Conservation (phyloP, 2,797 vertebrate species). For the Rhynchotus rufescens region DNA sequence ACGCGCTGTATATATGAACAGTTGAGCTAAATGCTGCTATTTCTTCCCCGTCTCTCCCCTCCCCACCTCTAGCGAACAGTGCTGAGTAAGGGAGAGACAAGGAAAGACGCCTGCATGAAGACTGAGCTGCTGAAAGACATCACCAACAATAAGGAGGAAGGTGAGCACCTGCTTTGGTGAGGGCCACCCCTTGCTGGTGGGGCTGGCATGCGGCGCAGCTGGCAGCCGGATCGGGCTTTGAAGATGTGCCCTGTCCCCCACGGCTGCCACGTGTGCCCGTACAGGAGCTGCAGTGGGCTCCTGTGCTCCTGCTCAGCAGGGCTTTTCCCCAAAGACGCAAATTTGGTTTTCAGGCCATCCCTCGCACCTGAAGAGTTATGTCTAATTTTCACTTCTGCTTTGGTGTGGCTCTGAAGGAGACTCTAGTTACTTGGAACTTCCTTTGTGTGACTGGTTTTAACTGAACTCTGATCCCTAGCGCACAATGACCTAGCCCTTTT, state of each 20-base stretch:
- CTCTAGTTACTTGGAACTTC: conserved; percentile 31
- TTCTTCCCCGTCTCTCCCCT: background rate
- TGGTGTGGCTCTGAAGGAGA: background rate
- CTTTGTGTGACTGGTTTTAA: background rate
- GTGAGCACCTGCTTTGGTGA: conserved; percentile 69
- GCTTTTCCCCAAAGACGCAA: background rate
- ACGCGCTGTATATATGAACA: background rate
- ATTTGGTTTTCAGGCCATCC: background rate
- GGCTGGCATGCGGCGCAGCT: background rate
- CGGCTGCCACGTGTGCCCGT: background rate
- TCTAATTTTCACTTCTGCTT: conserved; percentile 39
- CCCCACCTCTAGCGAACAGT: conserved; percentile 80
- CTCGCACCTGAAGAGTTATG: background rate
- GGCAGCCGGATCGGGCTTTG: background rate
- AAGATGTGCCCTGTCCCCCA: background rate
- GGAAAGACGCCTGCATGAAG: conserved; percentile 85
- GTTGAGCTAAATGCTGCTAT: background rate
- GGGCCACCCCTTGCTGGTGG: background rate
- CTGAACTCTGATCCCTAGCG: conserved; percentile 28
- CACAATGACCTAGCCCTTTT: background rate
- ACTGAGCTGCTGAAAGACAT: conserved; percentile 86
- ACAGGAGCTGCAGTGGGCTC: background rate
- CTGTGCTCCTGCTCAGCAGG: background rate
- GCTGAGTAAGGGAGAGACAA: conserved; percentile 86
- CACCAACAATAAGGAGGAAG: conserved; percentile 83